Evolutionary conservation across 2,888 invertebrate species (phyloP).

Genomic region (Pharmacophagus antenor): DNA sequence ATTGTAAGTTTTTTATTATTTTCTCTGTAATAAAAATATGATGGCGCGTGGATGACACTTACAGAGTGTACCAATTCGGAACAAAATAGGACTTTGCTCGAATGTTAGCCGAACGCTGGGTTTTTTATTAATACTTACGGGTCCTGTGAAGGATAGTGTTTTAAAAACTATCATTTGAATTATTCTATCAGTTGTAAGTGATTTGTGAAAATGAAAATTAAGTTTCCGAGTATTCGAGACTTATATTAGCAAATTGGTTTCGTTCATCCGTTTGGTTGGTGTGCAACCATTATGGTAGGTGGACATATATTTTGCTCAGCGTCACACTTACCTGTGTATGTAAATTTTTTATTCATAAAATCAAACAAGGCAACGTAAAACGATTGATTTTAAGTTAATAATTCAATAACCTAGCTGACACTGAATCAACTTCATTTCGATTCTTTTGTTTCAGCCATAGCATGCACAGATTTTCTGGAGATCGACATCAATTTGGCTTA

Average conservation of each 20-base stretch:
- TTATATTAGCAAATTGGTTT: slow-evolving; percentile 38
- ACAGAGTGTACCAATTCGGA: slow-evolving; percentile 58
- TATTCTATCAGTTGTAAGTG: slow-evolving; percentile 37
- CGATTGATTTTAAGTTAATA: slow-evolving; percentile 47
- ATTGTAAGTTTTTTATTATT: slow-evolving; percentile 35
- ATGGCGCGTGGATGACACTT: slow-evolving; percentile 73
- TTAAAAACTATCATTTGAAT: slow-evolving; percentile 40
- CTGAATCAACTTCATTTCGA: slow-evolving; percentile 70
- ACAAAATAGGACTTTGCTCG: slow-evolving; percentile 68
- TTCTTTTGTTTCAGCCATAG: slow-evolving; percentile 72
- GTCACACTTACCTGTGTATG: slow-evolving; percentile 45
- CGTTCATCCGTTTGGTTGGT: slow-evolving; percentile 15
- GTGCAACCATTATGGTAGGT: slow-evolving; percentile 28
- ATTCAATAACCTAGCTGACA: slow-evolving; percentile 65
- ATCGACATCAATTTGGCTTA: slow-evolving; percentile 42
- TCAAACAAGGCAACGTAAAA: slow-evolving; percentile 32
- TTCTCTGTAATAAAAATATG: slow-evolving; percentile 46
- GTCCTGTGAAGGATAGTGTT: slow-evolving; percentile 45
- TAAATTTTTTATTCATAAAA: slow-evolving; percentile 53
- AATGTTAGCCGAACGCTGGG: slow-evolving; percentile 50
- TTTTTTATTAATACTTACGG: slow-evolving; percentile 52
- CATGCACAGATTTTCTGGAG: slow-evolving; percentile 43
- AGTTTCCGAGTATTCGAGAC: slow-evolving; percentile 61
- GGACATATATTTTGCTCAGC: slow-evolving; percentile 50
- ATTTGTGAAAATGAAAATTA: slow-evolving; percentile 64